Conservation (phyloP, 2,888 invertebrate genomes). For the Ditula angustiorana region DNA sequence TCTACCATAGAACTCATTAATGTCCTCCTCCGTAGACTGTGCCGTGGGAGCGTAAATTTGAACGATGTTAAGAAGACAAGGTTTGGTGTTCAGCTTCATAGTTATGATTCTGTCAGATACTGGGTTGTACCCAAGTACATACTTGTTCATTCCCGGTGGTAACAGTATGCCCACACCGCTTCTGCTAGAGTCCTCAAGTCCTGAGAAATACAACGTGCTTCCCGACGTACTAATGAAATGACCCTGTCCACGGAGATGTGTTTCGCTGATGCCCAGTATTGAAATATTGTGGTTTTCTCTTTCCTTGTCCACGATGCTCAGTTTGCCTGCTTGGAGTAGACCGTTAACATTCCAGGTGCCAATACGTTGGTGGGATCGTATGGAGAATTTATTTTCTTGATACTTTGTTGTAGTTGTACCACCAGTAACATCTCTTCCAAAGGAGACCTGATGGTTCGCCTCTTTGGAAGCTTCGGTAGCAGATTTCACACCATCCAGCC, state of each 20-base stretch:
- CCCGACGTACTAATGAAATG: not conserved
- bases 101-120: no score
- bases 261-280: not conserved
- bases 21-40: no score
- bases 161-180: not conserved
- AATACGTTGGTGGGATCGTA: not conserved
- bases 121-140: no score
- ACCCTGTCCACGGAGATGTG: not conserved
- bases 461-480: not conserved
- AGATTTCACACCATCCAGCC: conserved; percentile 37
- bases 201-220: not conserved
- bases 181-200: not conserved
- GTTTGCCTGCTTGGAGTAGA: not conserved
- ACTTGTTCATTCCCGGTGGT: no score
- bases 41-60: no score
- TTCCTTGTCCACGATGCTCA: not conserved
- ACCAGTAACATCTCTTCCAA: not conserved
- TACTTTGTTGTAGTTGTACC: not conserved
- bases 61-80: no score
- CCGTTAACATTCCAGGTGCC: not conserved
- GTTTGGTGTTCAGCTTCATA: not conserved
- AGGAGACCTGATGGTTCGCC: not conserved
- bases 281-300: not conserved
- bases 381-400: not conserved
- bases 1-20: no score